Evolutionary conservation across 2,113 vertebrate species (phyloP).

Genomic region (Ophiodon elongatus): DNA sequence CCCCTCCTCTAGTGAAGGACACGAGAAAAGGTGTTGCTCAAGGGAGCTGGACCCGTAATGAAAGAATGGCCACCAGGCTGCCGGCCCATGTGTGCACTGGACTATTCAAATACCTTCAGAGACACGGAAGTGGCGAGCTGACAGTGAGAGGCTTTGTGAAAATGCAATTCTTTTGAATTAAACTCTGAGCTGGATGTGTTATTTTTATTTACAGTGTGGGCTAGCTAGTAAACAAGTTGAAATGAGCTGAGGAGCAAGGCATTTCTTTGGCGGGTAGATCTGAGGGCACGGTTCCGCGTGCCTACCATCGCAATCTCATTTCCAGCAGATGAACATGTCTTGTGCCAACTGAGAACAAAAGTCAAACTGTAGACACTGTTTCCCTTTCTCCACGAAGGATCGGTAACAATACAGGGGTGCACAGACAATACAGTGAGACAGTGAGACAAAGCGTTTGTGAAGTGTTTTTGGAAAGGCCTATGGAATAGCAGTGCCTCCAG

Average conservation of each 20-base stretch:
- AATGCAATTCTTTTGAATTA: slow-evolving; percentile 75
- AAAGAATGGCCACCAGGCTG: slow-evolving; percentile 78
- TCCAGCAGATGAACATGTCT: slow-evolving; percentile 54
- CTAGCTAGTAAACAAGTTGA: slow-evolving; percentile 70
- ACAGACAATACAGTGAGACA: slow-evolving; percentile 62
- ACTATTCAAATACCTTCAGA: slow-evolving; percentile 80
- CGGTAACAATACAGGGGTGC: slow-evolving; percentile 54
- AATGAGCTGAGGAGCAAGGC: slow-evolving; percentile 65
- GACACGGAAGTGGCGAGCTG: slow-evolving; percentile 47
- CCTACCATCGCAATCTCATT: slow-evolving; percentile 59
- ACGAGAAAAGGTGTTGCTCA: slow-evolving; percentile 86
- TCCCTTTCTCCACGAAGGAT: slow-evolving; percentile 41
- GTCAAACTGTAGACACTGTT: slow-evolving; percentile 61
- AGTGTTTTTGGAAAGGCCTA: slow-evolving; percentile 78
- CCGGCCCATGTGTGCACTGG: slow-evolving; percentile 70
- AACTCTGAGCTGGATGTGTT: slow-evolving; percentile 67
- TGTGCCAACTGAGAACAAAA: slow-evolving; percentile 72
- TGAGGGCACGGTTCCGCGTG: slow-evolving; percentile 50
- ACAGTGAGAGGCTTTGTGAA: slow-evolving; percentile 62
- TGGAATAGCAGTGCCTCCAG: slow-evolving; percentile 76
- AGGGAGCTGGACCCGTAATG: slow-evolving; percentile 79
- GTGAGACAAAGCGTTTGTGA: slow-evolving; percentile 77
- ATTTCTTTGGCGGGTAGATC: slow-evolving; percentile 56
- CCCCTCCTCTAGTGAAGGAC: slow-evolving; percentile 84
- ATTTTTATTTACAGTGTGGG: slow-evolving; percentile 78